Conservation (phyloP, 2,797 vertebrate species). For the Acipenser ruthenus region DNA sequence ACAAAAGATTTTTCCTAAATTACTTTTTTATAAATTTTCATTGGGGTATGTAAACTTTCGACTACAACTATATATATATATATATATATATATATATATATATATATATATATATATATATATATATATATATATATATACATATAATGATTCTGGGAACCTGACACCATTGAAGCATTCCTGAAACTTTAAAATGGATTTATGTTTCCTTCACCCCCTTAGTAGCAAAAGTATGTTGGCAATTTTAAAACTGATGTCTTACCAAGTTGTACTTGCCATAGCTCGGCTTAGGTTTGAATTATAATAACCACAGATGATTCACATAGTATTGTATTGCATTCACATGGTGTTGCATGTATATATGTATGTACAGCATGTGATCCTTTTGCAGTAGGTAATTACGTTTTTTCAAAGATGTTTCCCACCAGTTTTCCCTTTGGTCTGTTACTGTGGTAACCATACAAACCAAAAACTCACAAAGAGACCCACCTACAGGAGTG, state of each 20-base stretch:
- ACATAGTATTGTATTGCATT: not conserved
- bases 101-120: not conserved
- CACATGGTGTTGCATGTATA: too few relatives aligned
- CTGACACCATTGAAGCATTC: too few relatives aligned
- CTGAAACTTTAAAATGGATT: not conserved
- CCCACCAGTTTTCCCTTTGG: slow-evolving; percentile 6
- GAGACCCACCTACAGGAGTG: slow-evolving; percentile 58
- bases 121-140: not conserved
- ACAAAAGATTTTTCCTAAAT: too few relatives aligned
- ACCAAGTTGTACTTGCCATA: too few relatives aligned
- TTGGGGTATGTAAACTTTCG: too few relatives aligned
- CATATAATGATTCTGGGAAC: not conserved
- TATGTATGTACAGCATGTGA: not conserved
- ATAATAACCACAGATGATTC: not conserved
- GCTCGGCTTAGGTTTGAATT: not conserved
- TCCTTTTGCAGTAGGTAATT: not conserved
- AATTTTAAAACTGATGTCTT: not conserved
- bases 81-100: not conserved
- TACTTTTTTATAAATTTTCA: too few relatives aligned
- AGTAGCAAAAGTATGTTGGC: not conserved
- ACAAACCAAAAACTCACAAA: slow-evolving; percentile 33
- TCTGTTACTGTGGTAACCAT: slow-evolving; percentile 31
- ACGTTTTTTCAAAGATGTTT: not conserved
- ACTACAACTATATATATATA: not conserved
- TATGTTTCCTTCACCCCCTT: not conserved